Evolutionary conservation across 2,113 vertebrate genomes (phyloP), one percentile per base, ranked within the genome.

Genomic region (Vulpes lagopus): DNA sequence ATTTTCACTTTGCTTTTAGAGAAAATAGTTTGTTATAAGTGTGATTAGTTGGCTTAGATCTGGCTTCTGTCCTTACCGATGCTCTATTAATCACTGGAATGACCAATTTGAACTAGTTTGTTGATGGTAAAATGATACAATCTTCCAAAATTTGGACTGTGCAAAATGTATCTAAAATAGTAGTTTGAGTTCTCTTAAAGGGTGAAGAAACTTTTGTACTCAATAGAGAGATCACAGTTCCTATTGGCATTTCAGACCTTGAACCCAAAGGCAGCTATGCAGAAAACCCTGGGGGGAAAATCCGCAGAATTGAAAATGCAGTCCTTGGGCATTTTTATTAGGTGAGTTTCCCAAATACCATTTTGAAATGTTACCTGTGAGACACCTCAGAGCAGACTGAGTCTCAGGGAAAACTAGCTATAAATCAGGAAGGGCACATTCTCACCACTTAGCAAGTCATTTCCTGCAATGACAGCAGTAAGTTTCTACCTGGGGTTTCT

Each of bases 1-100:
- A 81, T 82, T 94, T 81, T 95, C 85, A 78, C 65, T 79, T 92
- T 73, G 73, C 59, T 92, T 81, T 95, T 43, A 95, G n/a, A 82
- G 57, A 59, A 96, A 78, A 25, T 59, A 53, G 51, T 87, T 82
- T 80, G 22, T 96, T 95, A 51, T 27, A 27, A 53, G 22, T 53
- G 25, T 11, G 30, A 49, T 11, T 86, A 71, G 27, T 87, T 93
- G 74, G 8, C 27, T 51, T 64, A 89, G 10, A 32, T 30, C 49
- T 53, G 30, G n/a, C 81, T 94, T 81, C 76, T 94, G 49, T 78
- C 11, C 17, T 32, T 35, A 53, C 0, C 1, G 11, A 55, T 59
- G 49, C 11, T 81, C 79, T 83, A 8, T 15, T 60, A 11, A 38
- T 65, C 30, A 62, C 49, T 59, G 11, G 30, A 69, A 74, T 78